These are phyloP conservation scores for Turritopsis rubra DNA, from an alignment of 30 jellyfish, hydroid and myxozoan genomes.

Conservation along the genomic window DNA sequence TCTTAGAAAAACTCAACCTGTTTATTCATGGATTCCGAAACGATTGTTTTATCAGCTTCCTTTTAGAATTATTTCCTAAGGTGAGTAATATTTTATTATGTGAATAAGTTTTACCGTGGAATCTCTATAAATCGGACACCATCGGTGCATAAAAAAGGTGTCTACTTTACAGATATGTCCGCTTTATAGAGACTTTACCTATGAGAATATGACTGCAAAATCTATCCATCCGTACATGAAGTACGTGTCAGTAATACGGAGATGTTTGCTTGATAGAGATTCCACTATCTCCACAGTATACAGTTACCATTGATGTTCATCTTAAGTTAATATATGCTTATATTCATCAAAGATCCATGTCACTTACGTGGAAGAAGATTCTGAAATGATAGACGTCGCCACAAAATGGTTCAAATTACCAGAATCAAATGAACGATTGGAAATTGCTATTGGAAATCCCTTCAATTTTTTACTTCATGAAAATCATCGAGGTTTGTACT, in stretches of 20 bases:
- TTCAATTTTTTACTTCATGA: not conserved
- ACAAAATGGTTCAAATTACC: not conserved
- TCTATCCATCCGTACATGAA: too few relatives aligned
- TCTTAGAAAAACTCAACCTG: not conserved
- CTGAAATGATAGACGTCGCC: not conserved
- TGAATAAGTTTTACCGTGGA: not conserved
- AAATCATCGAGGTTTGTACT: not conserved
- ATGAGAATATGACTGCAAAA: too few relatives aligned
- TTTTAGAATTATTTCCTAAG: constrained; percentile 27
- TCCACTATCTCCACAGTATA: too few relatives aligned
- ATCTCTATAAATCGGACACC: too few relatives aligned
- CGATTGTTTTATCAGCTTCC: constrained; percentile 21
- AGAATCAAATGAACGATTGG: not conserved
- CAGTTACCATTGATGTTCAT: not conserved
- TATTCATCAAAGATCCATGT: not conserved
- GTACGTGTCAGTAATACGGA: too few relatives aligned
- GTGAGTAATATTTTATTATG: not conserved
- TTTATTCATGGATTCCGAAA: constrained; percentile 17
- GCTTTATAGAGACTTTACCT: too few relatives aligned
- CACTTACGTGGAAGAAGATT: not conserved
- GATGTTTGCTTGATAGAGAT: too few relatives aligned
- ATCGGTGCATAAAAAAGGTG: too few relatives aligned
- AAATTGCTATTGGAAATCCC: not conserved
- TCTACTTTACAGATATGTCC: too few relatives aligned
- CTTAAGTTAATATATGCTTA: not conserved